A percentile compares a stretch with the other conserved stretches of the same genome.
phyloP scores from a whole-genome alignment of 2,113 vertebrate genomes.

The Orycteropus afer region DNA sequence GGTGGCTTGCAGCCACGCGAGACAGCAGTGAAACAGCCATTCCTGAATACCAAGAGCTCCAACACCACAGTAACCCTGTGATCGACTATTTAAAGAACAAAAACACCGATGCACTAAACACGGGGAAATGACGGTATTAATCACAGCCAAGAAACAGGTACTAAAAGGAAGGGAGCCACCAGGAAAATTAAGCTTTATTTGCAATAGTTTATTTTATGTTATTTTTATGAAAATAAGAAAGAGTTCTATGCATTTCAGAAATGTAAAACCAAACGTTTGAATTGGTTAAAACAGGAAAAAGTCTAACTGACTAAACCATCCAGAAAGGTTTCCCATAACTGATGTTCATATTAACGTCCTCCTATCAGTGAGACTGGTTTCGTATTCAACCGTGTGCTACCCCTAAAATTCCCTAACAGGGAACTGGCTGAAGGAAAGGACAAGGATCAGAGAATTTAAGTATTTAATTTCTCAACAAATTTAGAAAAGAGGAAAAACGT shows the following conservation, averaged over 20 bases:
- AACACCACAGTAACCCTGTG: not conserved
- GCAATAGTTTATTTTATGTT: constrained; percentile 55
- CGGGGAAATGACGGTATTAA: constrained; percentile 15
- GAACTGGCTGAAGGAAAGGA: not conserved
- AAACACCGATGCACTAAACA: constrained; percentile 26
- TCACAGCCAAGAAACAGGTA: constrained; percentile 47
- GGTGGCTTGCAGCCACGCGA: constrained; percentile 33
- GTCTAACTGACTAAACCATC: not conserved
- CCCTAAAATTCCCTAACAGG: not conserved
- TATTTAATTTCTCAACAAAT: constrained; percentile 50
- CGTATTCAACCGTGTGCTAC: constrained; percentile 31
- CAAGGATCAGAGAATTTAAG: constrained; percentile 41
- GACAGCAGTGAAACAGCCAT: constrained; percentile 4
- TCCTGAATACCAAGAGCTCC: not conserved
- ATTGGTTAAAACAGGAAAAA: constrained; percentile 5
- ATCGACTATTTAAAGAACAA: constrained; percentile 34
- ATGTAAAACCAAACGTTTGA: constrained; percentile 51
- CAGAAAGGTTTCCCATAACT: constrained; percentile 22
- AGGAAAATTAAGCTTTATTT: constrained; percentile 65
- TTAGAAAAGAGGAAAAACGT: constrained; percentile 25
- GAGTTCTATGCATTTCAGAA: constrained; percentile 42
- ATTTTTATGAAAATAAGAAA: constrained; percentile 51
- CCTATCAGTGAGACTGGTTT: constrained; percentile 44
- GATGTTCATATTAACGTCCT: constrained; percentile 48
- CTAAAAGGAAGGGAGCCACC: constrained; percentile 59